These are phyloP conservation scores for Pongo pygmaeus DNA, from an alignment of 2,113 vertebrate genomes.

Conservation along the genomic window DNA sequence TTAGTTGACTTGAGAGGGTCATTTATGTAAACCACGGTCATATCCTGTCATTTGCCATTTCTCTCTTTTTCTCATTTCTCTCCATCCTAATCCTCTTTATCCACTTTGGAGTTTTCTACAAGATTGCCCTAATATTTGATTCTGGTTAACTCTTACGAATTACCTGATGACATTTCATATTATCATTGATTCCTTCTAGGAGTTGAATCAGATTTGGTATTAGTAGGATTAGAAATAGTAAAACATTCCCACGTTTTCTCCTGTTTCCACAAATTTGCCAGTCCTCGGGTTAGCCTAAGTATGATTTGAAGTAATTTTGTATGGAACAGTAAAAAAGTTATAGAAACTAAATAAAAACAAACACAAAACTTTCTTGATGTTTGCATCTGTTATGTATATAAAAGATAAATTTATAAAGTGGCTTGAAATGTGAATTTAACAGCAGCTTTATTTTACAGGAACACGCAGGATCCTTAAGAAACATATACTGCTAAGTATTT, in stretches of 20 bases:
- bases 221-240: not conserved
- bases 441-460: not conserved
- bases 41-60: not conserved
- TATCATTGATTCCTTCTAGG: not conserved
- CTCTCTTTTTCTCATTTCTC: not conserved
- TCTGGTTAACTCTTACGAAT: not conserved
- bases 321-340: not conserved
- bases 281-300: not conserved
- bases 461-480: not conserved
- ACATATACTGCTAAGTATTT: not conserved
- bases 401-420: not conserved
- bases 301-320: not conserved
- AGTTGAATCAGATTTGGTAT: not conserved
- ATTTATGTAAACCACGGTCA: not conserved
- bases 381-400: not conserved
- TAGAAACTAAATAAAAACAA: not conserved
- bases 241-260: not conserved
- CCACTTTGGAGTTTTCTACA: not conserved
- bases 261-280: not conserved
- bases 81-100: not conserved
- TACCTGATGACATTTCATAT: not conserved
- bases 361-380: not conserved
- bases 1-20: not conserved
- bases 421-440: conserved; percentile 31
- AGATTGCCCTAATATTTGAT: not conserved